Evolutionary conservation across 2,888 invertebrate genomes (phyloP).

Genomic region (Ophion obscuratus): DNA sequence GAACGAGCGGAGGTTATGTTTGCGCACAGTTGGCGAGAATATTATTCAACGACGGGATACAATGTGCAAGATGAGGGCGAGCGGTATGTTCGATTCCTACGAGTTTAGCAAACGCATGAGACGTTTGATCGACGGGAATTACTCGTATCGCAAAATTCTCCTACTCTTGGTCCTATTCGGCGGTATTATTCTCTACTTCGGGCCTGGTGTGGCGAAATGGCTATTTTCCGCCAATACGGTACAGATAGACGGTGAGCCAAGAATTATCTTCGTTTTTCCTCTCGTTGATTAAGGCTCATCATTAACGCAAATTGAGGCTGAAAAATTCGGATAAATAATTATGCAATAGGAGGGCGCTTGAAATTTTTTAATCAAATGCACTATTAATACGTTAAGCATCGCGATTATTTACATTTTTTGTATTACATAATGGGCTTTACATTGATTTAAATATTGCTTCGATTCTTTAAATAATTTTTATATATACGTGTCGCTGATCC

Average conservation of each 20-base stretch:
- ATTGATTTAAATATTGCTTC: neutral
- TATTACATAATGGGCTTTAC: neutral
- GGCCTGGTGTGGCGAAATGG: slow-evolving; percentile 88
- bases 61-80: slow-evolving; percentile 71
- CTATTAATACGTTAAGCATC: neutral
- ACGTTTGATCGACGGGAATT: slow-evolving; percentile 78
- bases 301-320: neutral
- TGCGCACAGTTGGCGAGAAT: slow-evolving; percentile 5
- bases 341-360: no score
- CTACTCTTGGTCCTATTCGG: slow-evolving; percentile 76
- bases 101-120: slow-evolving; percentile 79
- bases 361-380: neutral
- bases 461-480: neutral
- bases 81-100: slow-evolving; percentile 78
- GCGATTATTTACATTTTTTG: neutral
- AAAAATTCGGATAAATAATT: neutral
- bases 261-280: neutral
- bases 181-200: slow-evolving; percentile 87
- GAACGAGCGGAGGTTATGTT: slow-evolving; percentile 58
- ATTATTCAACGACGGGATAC: slow-evolving; percentile 4
- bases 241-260: slow-evolving; percentile 80
- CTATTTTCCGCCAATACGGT: slow-evolving; percentile 85
- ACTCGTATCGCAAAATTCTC: slow-evolving; percentile 79
- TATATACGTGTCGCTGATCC: neutral
- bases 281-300: neutral